These are phyloP conservation scores for Pelobates cultripes DNA, from an alignment of 2,797 vertebrate genomes.

Conservation along the genomic window DNA sequence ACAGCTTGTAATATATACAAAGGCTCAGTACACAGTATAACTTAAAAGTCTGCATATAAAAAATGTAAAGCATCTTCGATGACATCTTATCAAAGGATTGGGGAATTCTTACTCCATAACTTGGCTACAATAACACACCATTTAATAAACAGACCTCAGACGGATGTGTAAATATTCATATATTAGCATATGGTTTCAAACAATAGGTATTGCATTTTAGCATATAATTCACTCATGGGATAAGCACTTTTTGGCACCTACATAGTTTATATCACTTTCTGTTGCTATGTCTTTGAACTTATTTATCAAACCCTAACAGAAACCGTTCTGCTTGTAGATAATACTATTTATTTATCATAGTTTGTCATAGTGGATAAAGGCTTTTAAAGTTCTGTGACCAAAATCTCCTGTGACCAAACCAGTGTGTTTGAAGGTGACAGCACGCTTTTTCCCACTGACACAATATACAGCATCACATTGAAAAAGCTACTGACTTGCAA, in stretches of 20 bases:
- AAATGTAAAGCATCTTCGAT: too few species aligned
- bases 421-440: slow-evolving; percentile 54
- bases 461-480: slow-evolving; percentile 46
- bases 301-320: slow-evolving; percentile 49
- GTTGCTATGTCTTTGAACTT: slow-evolving; percentile 44
- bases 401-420: slow-evolving; percentile 53
- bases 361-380: slow-evolving; percentile 54
- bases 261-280: slow-evolving; percentile 29
- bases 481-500: slow-evolving; percentile 43
- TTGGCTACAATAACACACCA: too few species aligned
- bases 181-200: neutral
- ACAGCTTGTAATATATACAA: too few species aligned
- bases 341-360: slow-evolving; percentile 53
- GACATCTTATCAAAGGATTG: too few species aligned
- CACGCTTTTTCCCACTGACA: slow-evolving; percentile 45
- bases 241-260: slow-evolving; percentile 30
- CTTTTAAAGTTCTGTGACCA: slow-evolving; percentile 55
- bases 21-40: too few species aligned
- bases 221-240: slow-evolving; percentile 27
- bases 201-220: neutral
- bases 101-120: too few species aligned
- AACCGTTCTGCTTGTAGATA: slow-evolving; percentile 40
- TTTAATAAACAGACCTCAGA: too few species aligned
- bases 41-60: too few species aligned
- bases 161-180: too few species aligned